Percentiles rank a stretch among this genome's conserved stretches.
phyloP scores from a whole-genome alignment of 2,113 vertebrate genomes.

The Chaenogobius annularis region DNA sequence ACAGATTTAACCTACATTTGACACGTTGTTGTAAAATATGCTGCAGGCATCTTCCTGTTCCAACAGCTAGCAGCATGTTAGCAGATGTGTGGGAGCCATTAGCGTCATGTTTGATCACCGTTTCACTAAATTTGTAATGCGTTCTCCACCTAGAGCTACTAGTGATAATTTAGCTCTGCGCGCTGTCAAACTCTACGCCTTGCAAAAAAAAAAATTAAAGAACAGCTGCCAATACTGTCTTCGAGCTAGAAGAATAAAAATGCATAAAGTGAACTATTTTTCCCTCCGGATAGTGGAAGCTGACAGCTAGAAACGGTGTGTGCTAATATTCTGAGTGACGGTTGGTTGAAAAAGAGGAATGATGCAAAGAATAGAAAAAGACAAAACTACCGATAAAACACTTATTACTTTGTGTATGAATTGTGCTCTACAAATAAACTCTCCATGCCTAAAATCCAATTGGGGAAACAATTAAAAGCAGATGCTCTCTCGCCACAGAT shows the following conservation, averaged over 20 bases:
- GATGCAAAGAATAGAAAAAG: constrained; percentile 2
- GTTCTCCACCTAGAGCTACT: constrained; percentile 32
- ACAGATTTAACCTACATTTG: not conserved
- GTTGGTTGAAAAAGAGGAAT: not conserved
- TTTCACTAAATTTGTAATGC: constrained; percentile 37
- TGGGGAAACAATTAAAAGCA: constrained; percentile 40
- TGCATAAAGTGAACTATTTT: constrained; percentile 10
- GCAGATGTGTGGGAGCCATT: constrained; percentile 42
- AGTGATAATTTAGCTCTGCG: constrained; percentile 11
- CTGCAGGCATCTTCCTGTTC: not conserved
- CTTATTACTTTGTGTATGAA: no score
- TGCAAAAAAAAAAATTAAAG: constrained; percentile 39
- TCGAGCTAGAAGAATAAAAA: constrained; percentile 29
- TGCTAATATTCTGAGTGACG: constrained; percentile 1
- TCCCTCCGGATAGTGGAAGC: constrained; percentile 25
- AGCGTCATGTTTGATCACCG: constrained; percentile 31
- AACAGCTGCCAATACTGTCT: constrained; percentile 46
- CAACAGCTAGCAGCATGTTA: constrained; percentile 9
- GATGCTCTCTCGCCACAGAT: constrained; percentile 27
- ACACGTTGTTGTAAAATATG: constrained; percentile 7
- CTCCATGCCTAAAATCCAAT: not conserved
- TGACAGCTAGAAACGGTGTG: constrained; percentile 31
- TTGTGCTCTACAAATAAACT: no score
- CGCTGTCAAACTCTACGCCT: constrained; percentile 15
- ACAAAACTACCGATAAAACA: constrained; percentile 6